Conservation (phyloP, 1,140 invertebrate genomes). For the Lordiphosa stackelbergi region DNA sequence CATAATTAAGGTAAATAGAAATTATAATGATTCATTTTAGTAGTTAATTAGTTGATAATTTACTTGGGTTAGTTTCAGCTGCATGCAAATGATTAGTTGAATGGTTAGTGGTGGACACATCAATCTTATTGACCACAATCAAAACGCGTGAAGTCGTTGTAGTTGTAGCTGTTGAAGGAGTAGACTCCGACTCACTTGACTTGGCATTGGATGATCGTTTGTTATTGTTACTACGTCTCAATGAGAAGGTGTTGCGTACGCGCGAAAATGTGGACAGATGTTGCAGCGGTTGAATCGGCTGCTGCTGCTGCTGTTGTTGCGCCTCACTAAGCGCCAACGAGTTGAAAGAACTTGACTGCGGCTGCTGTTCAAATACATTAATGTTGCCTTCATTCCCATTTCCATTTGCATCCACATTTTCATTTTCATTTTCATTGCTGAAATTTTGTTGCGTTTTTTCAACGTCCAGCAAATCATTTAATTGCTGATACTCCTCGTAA, state of each 20-base stretch:
- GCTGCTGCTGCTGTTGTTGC: slow-evolving; percentile 41
- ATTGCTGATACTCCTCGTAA: slow-evolving; percentile 72
- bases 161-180: slow-evolving; percentile 16
- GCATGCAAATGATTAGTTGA: slow-evolving; percentile 60
- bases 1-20: no score
- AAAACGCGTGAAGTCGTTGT: slow-evolving; percentile 42
- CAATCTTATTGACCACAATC: slow-evolving; percentile 65
- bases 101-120: slow-evolving; percentile 41
- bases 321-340: slow-evolving; percentile 56
- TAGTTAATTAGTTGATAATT: slow-evolving; percentile 34
- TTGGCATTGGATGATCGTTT: slow-evolving; percentile 37
- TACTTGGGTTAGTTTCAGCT: slow-evolving; percentile 48
- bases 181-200: slow-evolving; percentile 62
- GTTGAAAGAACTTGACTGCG: slow-evolving; percentile 69
- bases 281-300: slow-evolving; percentile 38
- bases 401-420: slow-evolving; percentile 18
- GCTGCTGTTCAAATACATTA: slow-evolving; percentile 60
- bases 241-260: slow-evolving; percentile 70
- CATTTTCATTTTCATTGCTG: slow-evolving; percentile 40
- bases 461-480: slow-evolving; percentile 46
- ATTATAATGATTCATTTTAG: no score
- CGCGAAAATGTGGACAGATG: slow-evolving; percentile 73
- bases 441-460: slow-evolving; percentile 32
- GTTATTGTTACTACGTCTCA: slow-evolving; percentile 42
- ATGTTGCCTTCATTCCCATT: slow-evolving; percentile 32